Evolutionary conservation across 2,113 vertebrate species (phyloP).

Genomic region (Cnemophilus loriae): DNA sequence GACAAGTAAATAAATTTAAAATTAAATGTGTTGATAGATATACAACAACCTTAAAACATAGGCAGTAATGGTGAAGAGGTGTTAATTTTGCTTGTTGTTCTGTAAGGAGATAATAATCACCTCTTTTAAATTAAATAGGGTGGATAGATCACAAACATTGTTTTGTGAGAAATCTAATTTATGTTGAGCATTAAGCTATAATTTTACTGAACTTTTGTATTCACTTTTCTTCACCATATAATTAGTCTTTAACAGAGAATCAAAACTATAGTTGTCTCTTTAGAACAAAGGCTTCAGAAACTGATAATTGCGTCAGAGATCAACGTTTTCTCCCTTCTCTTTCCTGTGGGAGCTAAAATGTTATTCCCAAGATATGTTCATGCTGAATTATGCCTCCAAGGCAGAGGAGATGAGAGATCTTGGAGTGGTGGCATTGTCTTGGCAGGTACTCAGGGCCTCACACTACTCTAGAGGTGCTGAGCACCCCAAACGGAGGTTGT

Average conservation of each 20-base stretch:
- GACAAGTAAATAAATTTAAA: not conserved
- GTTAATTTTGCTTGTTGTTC: slow-evolving; percentile 31
- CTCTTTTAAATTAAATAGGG: slow-evolving; percentile 40
- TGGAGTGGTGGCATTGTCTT: not conserved
- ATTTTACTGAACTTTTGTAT: slow-evolving; percentile 59
- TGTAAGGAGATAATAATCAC: slow-evolving; percentile 52
- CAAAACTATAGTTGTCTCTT: slow-evolving; percentile 58
- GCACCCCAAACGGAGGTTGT: not conserved
- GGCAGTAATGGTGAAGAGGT: slow-evolving; percentile 18
- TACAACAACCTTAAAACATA: not conserved
- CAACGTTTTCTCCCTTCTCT: slow-evolving; percentile 11
- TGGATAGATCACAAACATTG: slow-evolving; percentile 28
- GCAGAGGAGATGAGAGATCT: not conserved
- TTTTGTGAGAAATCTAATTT: slow-evolving; percentile 65
- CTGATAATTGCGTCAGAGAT: slow-evolving; percentile 55
- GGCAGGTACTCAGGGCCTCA: not conserved
- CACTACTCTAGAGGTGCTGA: not conserved
- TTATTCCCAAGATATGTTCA: not conserved
- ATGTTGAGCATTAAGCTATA: slow-evolving; percentile 58
- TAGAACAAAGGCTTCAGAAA: slow-evolving; percentile 61
- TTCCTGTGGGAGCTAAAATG: not conserved
- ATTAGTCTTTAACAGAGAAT: slow-evolving; percentile 64
- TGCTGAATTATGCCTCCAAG: not conserved
- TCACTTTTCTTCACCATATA: slow-evolving; percentile 63
- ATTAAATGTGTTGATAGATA: slow-evolving; percentile 38